Conservation (phyloP, 2,797 vertebrate genomes). For the Parambassis ranga region DNA sequence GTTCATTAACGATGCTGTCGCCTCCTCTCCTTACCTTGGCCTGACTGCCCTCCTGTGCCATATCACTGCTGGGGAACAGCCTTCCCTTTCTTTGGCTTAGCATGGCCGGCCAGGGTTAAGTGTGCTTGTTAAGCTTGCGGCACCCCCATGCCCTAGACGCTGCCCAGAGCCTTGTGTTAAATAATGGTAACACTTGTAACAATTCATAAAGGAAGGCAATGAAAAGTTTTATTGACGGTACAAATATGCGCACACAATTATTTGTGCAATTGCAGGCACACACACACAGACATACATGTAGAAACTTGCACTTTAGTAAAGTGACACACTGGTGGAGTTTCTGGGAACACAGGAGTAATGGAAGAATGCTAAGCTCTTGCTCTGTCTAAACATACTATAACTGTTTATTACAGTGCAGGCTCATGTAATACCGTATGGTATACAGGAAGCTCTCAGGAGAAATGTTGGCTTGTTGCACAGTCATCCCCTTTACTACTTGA, state of each 20-base stretch:
- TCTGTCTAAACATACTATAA: conserved; percentile 72
- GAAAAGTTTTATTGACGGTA: conserved; percentile 67
- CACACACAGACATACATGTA: conserved; percentile 3
- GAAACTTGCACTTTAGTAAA: conserved; percentile 32
- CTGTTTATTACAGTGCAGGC: conserved; percentile 64
- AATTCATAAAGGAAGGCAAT: conserved; percentile 71
- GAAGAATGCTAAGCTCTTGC: conserved; percentile 70
- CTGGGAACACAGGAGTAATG: conserved; percentile 59
- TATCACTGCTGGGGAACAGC: conserved; percentile 64
- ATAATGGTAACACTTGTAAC: conserved; percentile 73
- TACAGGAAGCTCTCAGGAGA: conserved; percentile 57
- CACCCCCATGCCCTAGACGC: conserved; percentile 49
- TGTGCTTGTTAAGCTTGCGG: conserved; percentile 66
- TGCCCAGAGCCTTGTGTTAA: conserved; percentile 56
- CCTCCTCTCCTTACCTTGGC: conserved; percentile 51
- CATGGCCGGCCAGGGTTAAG: conserved; percentile 61
- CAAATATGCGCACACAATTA: conserved; percentile 36
- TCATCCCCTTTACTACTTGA: conserved; percentile 17
- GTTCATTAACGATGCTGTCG: conserved; percentile 60
- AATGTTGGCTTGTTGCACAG: conserved; percentile 41
- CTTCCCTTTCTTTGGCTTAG: conserved; percentile 64
- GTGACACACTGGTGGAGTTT: conserved; percentile 44
- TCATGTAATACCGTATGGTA: conserved; percentile 50
- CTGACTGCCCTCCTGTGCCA: conserved; percentile 65
- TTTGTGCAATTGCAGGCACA: conserved; percentile 23